Base-by-base conservation (phyloP, 1,140 invertebrate genomes). In the Mya arenaria region DNA sequence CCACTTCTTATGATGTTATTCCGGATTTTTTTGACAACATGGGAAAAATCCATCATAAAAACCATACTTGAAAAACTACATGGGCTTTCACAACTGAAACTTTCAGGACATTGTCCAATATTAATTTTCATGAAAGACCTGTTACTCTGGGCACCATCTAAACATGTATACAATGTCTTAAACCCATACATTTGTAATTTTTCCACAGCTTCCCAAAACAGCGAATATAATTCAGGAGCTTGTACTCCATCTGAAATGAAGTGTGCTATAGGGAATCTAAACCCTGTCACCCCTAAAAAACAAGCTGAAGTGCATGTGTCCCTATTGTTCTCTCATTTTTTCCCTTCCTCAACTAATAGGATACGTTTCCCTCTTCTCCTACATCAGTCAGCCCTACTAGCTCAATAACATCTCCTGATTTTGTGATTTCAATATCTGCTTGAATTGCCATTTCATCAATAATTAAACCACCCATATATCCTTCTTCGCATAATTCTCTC, bases 181-280 rank as follows among this genome's bases (percentile, higher is more conserved):
- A 82, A 82, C 19, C 74, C 74, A 82, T 58, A 73, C 5, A 80
- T 58, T 17, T 62, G 41, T 8, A 85, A 28, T 32, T 56, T 66
- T 34, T 83, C 62, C 19, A 83, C 56, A 23, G 68, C 62, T 73
- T 74, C 34, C 82, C 77, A 86, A 55, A 84, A 80, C n/a, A 78
- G 44, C n/a, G 39, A 17, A 55, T 85, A 83, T 17, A 83, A 23
- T n/a, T 87, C 73, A 23, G 82, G 32, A 15, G 60, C 75, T n/a
- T 75, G 63, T 2, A 75, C 62, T 62, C 79, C 81, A 41, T 30
- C 60, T 13, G 62, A 62, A 13, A 75, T 69, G 30, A 81, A 86
- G 60, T 86, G 77, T n/a, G 82, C 77, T 73, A 84, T 81, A 6
- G 81, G 82, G 36, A 81, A 84, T n/a, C 63, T 25, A 41, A 86